These are phyloP conservation scores for Entelurus aequoreus DNA, from an alignment of 2,113 vertebrate species.

Conservation along the genomic window DNA sequence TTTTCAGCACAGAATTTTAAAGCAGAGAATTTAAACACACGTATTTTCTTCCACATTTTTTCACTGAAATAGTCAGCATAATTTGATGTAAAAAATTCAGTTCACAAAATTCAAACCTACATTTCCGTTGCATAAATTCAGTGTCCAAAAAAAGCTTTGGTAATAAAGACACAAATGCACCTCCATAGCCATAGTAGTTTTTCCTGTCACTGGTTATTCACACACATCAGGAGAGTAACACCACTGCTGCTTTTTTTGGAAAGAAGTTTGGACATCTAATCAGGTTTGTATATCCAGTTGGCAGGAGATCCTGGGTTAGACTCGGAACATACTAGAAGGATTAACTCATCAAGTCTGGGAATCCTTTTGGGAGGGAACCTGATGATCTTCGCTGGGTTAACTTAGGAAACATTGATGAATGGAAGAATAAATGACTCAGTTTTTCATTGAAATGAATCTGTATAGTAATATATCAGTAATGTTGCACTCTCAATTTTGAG, in stretches of 20 bases:
- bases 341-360: not conserved
- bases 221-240: not conserved
- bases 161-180: too few species aligned
- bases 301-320: not conserved
- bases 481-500: too few species aligned
- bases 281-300: not conserved
- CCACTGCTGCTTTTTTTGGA: not conserved
- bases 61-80: too few species aligned
- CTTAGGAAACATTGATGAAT: not conserved
- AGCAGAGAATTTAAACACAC: too few species aligned
- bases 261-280: not conserved
- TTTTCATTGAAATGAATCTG: too few species aligned
- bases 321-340: not conserved
- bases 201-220: slow-evolving; percentile 1
- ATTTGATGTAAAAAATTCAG: too few species aligned
- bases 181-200: not conserved
- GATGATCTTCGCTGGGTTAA: not conserved
- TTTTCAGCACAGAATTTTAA: too few species aligned
- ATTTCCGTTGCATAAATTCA: too few species aligned
- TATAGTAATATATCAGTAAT: too few species aligned
- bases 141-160: not conserved
- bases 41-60: too few species aligned
- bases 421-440: too few species aligned
- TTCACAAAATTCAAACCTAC: too few species aligned
- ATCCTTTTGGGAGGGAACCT: not conserved